Conservation (phyloP, 2,113 vertebrate genomes). For the Cryptomyrus ogoouensis region DNA sequence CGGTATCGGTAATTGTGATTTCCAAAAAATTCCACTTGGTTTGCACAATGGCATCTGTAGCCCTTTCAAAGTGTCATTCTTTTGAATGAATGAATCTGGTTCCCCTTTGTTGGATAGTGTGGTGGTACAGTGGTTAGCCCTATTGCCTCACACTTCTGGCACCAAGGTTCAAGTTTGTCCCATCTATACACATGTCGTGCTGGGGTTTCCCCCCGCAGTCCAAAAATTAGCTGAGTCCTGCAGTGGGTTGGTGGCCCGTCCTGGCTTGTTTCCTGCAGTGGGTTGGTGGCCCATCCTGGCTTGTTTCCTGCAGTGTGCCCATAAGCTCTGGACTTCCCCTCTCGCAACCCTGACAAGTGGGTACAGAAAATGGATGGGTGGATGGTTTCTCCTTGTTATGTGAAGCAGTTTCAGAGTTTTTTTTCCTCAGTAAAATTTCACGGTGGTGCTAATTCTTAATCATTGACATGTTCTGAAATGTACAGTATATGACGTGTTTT, state of each 20-base stretch:
- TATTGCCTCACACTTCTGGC: not conserved
- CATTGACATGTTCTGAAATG: not conserved
- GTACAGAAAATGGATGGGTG: too few species aligned
- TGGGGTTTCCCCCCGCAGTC: not conserved
- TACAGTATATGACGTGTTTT: not conserved
- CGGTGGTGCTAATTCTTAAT: not conserved
- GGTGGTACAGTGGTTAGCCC: not conserved
- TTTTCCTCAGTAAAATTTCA: not conserved
- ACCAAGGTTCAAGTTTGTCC: not conserved
- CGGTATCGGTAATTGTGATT: not conserved
- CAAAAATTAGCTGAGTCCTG: too few species aligned
- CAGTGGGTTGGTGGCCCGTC: too few species aligned
- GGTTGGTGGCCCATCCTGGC: too few species aligned
- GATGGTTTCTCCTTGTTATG: too few species aligned
- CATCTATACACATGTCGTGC: not conserved
- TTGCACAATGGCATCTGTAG: not conserved
- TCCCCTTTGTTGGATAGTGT: not conserved
- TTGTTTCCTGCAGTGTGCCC: not conserved
- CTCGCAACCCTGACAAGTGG: too few species aligned
- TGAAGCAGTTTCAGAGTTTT: too few species aligned
- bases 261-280: too few species aligned
- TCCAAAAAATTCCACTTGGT: not conserved
- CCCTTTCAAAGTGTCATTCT: not conserved
- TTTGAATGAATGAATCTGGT: not conserved
- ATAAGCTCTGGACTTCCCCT: not conserved